Percentiles rank a stretch among this genome's conserved stretches.
Evolutionary conservation across 2,888 invertebrate species (phyloP).

Genomic region (Bembecia ichneumoniformis): DNA sequence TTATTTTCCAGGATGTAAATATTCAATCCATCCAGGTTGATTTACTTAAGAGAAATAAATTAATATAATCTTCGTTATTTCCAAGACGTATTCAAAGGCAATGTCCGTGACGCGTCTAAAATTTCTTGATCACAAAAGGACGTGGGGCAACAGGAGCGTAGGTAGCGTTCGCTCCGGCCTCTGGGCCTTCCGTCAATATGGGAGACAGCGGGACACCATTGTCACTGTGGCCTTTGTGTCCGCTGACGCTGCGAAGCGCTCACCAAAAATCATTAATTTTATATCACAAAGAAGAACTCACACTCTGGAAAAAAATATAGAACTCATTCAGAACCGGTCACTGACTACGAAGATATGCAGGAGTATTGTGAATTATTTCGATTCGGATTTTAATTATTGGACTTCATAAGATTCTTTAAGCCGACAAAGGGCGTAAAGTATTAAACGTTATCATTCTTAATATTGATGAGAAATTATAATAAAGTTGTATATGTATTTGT

Average conservation of each 20-base stretch:
- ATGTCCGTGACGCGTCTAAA: conserved; percentile 55
- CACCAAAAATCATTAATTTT: conserved; percentile 72
- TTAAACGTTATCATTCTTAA: background rate
- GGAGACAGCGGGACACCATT: conserved; percentile 69
- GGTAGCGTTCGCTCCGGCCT: conserved; percentile 42
- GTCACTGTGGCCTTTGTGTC: conserved; percentile 57
- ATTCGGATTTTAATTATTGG: conserved; percentile 56
- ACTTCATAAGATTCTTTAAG: conserved; percentile 17
- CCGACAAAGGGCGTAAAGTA: conserved; percentile 16
- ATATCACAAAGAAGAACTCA: conserved; percentile 70
- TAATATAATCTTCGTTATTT: too few relatives aligned
- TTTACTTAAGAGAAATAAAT: too few relatives aligned
- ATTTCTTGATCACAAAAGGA: conserved; percentile 54
- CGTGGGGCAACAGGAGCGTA: conserved; percentile 48
- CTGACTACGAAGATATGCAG: conserved; percentile 33
- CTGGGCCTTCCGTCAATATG: conserved; percentile 60
- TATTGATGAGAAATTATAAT: background rate
- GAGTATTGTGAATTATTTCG: conserved; percentile 34
- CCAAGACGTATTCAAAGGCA: too few relatives aligned
- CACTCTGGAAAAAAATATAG: conserved; percentile 58
- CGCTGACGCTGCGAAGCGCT: conserved; percentile 52
- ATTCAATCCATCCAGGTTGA: too few relatives aligned
- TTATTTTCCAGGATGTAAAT: too few relatives aligned
- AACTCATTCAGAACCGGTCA: conserved; percentile 59
- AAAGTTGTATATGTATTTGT: background rate